phyloP scores from a whole-genome alignment of 2,113 vertebrate genomes.

The Anhinga anhinga region DNA sequence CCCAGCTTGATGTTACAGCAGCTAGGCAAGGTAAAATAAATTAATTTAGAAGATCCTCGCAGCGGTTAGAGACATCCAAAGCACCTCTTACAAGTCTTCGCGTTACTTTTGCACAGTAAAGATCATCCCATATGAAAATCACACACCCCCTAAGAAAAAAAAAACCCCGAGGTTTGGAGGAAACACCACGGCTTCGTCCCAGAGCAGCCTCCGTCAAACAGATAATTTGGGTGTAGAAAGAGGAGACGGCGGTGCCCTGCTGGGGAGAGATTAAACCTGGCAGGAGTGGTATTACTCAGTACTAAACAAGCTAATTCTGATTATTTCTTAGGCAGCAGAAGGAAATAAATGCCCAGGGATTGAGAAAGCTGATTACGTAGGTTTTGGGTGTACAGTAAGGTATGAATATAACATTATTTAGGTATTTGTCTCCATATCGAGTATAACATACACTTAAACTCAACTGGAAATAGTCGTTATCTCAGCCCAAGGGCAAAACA shows the following conservation, averaged over 20 bases:
- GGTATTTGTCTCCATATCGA: neutral
- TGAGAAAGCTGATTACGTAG: neutral
- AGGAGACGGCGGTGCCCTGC: neutral
- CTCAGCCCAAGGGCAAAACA: neutral
- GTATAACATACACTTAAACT: neutral
- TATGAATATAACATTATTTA: neutral
- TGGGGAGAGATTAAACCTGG: neutral
- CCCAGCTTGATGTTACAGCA: neutral
- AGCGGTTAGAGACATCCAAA: neutral
- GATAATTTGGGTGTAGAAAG: neutral
- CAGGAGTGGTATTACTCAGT: neutral
- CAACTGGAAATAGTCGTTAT: neutral
- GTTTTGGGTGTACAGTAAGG: neutral
- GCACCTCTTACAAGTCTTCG: neutral
- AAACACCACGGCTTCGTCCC: fast-evolving
- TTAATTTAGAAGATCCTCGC: neutral
- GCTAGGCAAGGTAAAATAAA: neutral
- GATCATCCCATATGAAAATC: neutral
- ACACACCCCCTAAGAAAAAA: neutral
- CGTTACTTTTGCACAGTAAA: neutral
- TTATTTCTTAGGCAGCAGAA: neutral
- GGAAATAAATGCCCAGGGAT: neutral
- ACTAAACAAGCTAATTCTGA: neutral
- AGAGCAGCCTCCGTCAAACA: neutral
- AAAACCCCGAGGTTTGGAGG: neutral